Evolutionary conservation across 2,888 invertebrate genomes (phyloP).

Genomic region (Odontocerum albicorne): DNA sequence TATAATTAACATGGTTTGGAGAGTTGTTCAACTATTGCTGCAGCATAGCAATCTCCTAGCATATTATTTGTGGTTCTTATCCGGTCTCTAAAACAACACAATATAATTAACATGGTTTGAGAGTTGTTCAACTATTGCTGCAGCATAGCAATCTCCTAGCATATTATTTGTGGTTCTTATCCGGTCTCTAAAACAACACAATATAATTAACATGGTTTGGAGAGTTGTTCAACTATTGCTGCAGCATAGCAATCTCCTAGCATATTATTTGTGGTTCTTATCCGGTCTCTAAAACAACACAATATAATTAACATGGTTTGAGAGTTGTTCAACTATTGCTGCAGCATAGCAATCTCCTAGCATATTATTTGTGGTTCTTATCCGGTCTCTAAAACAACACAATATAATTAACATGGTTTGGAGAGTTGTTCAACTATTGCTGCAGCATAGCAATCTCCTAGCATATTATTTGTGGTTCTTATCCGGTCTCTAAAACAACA

Average conservation of each 20-base stretch:
- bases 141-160: conserved; percentile 85
- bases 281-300: conserved; percentile 70
- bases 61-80: conserved; percentile 87
- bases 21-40: conserved; percentile 80
- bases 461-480: conserved; percentile 84
- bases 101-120: conserved; percentile 54
- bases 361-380: conserved; percentile 86
- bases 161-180: conserved; percentile 87
- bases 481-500: conserved; percentile 73
- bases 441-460: conserved; percentile 86
- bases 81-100: conserved; percentile 67
- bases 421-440: conserved; percentile 83
- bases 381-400: conserved; percentile 79
- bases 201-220: no score
- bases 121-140: conserved; percentile 80
- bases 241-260: conserved; percentile 87
- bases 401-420: no score
- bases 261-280: conserved; percentile 86
- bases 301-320: conserved; percentile 48
- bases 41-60: conserved; percentile 85
- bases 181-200: conserved; percentile 78
- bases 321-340: conserved; percentile 80
- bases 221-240: conserved; percentile 80
- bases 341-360: conserved; percentile 86
- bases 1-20: no score